Evolutionary conservation across 2,888 invertebrate species (phyloP).

Genomic region (Cheilosia soror): DNA sequence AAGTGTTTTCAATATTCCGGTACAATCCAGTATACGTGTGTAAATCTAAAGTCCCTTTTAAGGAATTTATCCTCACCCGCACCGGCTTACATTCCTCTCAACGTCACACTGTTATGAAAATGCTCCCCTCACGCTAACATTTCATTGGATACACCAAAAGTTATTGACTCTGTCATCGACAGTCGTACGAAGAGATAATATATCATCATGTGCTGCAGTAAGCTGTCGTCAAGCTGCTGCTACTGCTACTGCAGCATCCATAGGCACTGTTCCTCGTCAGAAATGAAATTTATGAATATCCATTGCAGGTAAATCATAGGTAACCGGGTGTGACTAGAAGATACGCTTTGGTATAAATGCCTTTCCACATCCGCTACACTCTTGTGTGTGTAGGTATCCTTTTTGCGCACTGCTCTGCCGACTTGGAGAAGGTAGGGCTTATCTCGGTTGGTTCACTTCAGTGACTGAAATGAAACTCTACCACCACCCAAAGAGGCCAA

Average conservation of each 20-base stretch:
- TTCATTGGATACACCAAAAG: slow-evolving; percentile 51
- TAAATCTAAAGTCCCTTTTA: slow-evolving; percentile 43
- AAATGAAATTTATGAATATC: slow-evolving; percentile 64
- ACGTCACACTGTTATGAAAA: slow-evolving; percentile 44
- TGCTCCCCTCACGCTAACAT: slow-evolving; percentile 17
- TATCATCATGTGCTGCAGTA: slow-evolving; percentile 69
- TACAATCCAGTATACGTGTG: slow-evolving; percentile 13
- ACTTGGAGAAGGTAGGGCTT: slow-evolving; percentile 50
- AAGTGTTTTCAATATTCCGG: slow-evolving; percentile 61
- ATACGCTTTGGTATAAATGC: slow-evolving; percentile 41
- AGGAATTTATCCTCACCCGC: slow-evolving; percentile 67
- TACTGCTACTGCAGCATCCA: slow-evolving; percentile 41
- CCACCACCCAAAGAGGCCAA: slow-evolving; percentile 24
- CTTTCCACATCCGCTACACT: slow-evolving; percentile 43
- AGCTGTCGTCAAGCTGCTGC: slow-evolving; percentile 63
- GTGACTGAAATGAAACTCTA: slow-evolving; percentile 35
- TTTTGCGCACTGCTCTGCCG: slow-evolving; percentile 45
- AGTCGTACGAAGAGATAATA: slow-evolving; percentile 63
- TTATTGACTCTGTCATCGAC: slow-evolving; percentile 74
- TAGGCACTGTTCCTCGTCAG: slow-evolving; percentile 35
- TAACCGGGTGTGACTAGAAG: slow-evolving; percentile 73
- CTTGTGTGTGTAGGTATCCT: slow-evolving; percentile 21
- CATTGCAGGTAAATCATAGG: slow-evolving; percentile 70
- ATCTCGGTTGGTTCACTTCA: slow-evolving; percentile 68
- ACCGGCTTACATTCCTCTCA: slow-evolving; percentile 26